These are phyloP conservation scores for Huso huso DNA, from an alignment of 2,797 vertebrate species.

Conservation along the genomic window DNA sequence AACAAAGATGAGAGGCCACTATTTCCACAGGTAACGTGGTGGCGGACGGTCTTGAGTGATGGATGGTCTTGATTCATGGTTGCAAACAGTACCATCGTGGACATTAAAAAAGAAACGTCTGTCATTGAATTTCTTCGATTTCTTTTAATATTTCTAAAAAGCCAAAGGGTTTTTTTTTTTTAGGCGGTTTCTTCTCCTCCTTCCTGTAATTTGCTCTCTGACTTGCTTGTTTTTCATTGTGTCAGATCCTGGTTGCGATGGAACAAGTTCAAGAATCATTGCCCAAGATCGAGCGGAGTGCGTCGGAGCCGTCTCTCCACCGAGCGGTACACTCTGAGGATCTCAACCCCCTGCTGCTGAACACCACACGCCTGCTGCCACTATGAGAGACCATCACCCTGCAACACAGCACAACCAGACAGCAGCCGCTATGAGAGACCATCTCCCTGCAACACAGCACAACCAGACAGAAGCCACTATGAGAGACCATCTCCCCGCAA, in stretches of 20 bases:
- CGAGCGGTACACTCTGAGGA: conserved; percentile 72
- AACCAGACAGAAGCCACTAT: not conserved
- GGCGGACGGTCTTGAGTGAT: no score
- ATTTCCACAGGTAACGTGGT: conserved; percentile 72
- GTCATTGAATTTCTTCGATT: no score
- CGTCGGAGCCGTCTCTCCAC: conserved; percentile 83
- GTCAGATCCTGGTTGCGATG: conserved; percentile 78
- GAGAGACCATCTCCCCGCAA: not conserved
- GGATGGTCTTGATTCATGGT: no score
- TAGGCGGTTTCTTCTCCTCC: no score
- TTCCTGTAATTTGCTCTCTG: no score
- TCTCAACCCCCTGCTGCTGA: conserved; percentile 69
- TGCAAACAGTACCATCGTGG: no score
- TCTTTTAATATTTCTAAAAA: no score
- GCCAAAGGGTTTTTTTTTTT: no score
- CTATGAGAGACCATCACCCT: conserved; percentile 36
- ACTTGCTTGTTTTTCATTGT: no score
- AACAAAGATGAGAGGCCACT: conserved; percentile 81
- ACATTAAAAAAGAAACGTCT: no score
- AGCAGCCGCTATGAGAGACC: not conserved
- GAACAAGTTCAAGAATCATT: conserved; percentile 82
- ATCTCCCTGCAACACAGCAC: not conserved
- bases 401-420: not conserved
- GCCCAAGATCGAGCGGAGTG: conserved; percentile 86
- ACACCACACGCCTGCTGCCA: conserved; percentile 72